Evolutionary conservation across 2,113 vertebrate genomes (phyloP).

Genomic region (Lathamus discolor): DNA sequence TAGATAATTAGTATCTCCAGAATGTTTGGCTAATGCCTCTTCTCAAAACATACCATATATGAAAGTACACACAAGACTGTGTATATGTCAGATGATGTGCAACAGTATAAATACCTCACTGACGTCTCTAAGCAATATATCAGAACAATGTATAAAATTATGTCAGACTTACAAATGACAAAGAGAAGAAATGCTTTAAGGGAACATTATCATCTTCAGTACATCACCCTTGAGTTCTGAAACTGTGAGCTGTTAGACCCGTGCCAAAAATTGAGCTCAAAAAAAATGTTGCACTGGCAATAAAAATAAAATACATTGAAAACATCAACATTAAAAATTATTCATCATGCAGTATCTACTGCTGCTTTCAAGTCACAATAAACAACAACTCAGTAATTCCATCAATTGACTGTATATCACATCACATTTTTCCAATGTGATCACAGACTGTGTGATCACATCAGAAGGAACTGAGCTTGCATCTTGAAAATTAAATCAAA

Average conservation of each 20-base stretch:
- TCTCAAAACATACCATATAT: background rate
- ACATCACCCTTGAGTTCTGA: background rate
- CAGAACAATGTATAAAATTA: background rate
- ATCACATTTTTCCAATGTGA: background rate
- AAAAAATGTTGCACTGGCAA: background rate
- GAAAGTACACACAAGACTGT: background rate
- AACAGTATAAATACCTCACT: background rate
- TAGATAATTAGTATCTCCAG: background rate
- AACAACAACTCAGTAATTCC: background rate
- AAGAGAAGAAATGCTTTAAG: background rate
- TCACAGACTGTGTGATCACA: background rate
- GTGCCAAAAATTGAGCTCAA: background rate
- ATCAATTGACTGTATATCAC: background rate
- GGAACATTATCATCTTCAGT: background rate
- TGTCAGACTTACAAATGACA: background rate
- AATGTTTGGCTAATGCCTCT: background rate
- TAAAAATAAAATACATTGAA: background rate
- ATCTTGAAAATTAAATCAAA: background rate
- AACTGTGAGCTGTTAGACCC: background rate
- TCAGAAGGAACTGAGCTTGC: accelerated
- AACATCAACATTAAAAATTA: background rate
- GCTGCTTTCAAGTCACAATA: background rate
- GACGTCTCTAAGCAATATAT: background rate
- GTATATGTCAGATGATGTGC: background rate
- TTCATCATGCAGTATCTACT: background rate